phyloP scores from a whole-genome alignment of 2,113 vertebrate species.

The Labrus mixtus region DNA sequence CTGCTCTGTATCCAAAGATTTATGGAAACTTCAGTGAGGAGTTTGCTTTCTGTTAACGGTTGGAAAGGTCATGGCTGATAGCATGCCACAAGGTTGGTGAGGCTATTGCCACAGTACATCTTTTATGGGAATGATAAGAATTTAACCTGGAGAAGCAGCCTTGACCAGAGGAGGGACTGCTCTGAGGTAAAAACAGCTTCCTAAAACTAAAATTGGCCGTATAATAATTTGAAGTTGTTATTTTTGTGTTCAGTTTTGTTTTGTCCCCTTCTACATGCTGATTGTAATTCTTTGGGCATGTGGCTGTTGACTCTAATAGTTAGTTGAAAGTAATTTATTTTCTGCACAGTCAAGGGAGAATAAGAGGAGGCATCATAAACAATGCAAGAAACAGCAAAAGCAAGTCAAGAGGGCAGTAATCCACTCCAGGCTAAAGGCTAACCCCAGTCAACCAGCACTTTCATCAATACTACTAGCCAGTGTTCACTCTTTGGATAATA shows the following conservation, averaged over 20 bases:
- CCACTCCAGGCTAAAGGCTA: too few species aligned
- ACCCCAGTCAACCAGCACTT: too few species aligned
- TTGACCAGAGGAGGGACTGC: background rate
- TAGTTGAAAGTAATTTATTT: slow-evolving; percentile 53
- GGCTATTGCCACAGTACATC: background rate
- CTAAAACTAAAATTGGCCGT: background rate
- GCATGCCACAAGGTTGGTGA: background rate
- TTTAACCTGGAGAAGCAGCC: background rate
- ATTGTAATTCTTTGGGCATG: slow-evolving; percentile 28
- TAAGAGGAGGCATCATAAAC: background rate
- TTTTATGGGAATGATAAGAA: background rate
- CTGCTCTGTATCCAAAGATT: background rate
- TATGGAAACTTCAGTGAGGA: background rate
- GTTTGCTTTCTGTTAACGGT: background rate
- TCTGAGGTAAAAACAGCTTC: background rate
- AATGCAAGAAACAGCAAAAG: too few species aligned
- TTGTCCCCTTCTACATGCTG: slow-evolving; percentile 12
- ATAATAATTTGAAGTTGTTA: background rate
- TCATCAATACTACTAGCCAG: too few species aligned
- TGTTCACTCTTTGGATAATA: too few species aligned
- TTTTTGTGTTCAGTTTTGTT: background rate
- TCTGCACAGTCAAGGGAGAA: slow-evolving; percentile 27
- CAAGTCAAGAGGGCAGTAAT: too few species aligned
- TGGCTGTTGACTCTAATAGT: slow-evolving; percentile 36
- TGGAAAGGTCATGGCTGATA: background rate